Conservation (phyloP, 2,888 invertebrate species). For the Xestobium rufovillosum region DNA sequence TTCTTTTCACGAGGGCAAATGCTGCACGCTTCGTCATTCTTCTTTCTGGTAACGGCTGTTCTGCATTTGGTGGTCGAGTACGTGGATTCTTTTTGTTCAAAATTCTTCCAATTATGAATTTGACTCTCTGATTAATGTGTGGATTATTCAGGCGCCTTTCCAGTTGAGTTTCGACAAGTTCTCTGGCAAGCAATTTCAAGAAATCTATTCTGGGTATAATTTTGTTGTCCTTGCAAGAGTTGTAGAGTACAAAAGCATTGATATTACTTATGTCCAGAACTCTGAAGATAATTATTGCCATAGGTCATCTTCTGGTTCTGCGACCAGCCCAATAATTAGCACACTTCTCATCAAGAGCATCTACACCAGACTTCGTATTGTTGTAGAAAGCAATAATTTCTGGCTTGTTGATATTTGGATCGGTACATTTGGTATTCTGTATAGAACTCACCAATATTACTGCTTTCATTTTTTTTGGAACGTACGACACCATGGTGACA, state of each 20-base stretch:
- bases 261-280: slow-evolving; percentile 3
- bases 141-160: slow-evolving; percentile 3
- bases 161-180: slow-evolving; percentile 4
- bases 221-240: background rate
- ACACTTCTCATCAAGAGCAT: slow-evolving; percentile 23
- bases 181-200: slow-evolving; percentile 1
- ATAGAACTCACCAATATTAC: slow-evolving; percentile 19
- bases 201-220: background rate
- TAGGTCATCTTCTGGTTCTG: slow-evolving; percentile 20
- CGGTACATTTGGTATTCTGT: slow-evolving; percentile 22
- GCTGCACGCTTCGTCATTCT: background rate
- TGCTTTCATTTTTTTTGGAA: slow-evolving; percentile 20
- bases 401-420: slow-evolving; percentile 25
- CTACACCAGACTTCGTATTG: slow-evolving; percentile 22
- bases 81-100: too few species aligned
- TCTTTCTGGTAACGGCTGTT: background rate
- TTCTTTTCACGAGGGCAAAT: background rate
- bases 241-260: slow-evolving; percentile 5
- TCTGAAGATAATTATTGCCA: slow-evolving; percentile 22
- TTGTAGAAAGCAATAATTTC: slow-evolving; percentile 27
- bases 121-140: too few species aligned
- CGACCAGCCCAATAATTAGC: slow-evolving; percentile 17
- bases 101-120: too few species aligned
- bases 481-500: slow-evolving; percentile 25
- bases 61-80: background rate